Conservation (phyloP, 2,113 vertebrate species). For the Hippocampus guttulatus region DNA sequence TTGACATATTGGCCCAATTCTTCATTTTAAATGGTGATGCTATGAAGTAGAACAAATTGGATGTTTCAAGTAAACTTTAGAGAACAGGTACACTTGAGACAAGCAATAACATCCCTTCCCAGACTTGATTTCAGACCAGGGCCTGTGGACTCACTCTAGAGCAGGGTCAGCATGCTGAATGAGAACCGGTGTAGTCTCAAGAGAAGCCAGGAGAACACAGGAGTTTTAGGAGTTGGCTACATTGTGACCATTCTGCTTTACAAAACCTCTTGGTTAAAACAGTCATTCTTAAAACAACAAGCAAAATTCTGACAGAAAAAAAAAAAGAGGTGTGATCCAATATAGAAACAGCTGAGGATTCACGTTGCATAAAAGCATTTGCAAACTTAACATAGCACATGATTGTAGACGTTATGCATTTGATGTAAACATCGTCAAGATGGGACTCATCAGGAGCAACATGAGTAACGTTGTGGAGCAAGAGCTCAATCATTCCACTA, state of each 20-base stretch:
- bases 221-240: constrained; percentile 10
- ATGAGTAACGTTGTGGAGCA: constrained; percentile 34
- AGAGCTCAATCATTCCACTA: constrained; percentile 23
- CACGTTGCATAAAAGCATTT: no score
- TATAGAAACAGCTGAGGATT: neutral
- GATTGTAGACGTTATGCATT: neutral
- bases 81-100: constrained; percentile 15
- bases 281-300: neutral
- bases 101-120: constrained; percentile 36
- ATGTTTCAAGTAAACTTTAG: constrained; percentile 9
- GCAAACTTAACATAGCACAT: neutral
- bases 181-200: constrained; percentile 25
- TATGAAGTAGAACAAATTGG: constrained; percentile 13
- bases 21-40: constrained; percentile 14
- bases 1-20: neutral
- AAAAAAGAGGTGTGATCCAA: neutral
- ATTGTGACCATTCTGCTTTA: neutral
- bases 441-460: constrained; percentile 21
- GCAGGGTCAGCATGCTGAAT: constrained; percentile 34
- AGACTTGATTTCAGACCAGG: constrained; percentile 22
- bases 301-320: neutral
- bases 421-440: neutral
- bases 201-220: constrained; percentile 27
- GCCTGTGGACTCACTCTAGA: constrained; percentile 28
- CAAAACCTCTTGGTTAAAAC: neutral